Base-by-base conservation (phyloP, 2,797 vertebrate genomes). In the Ctenochaetus hawaiiensis region DNA sequence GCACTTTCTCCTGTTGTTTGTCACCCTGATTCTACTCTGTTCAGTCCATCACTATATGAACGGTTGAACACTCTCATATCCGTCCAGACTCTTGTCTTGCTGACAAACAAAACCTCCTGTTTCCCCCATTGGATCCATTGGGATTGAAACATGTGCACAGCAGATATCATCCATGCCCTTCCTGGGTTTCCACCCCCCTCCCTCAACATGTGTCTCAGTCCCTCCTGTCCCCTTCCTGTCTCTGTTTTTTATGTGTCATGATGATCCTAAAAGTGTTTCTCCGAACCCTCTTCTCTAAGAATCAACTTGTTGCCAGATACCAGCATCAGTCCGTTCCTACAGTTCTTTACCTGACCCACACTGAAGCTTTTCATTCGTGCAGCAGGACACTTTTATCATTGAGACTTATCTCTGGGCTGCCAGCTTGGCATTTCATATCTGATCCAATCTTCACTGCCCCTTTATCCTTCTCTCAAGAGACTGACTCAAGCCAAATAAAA, bases 21-120 rank as follows among this genome's bases (percentile, higher is more conserved):
- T 47, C 70, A 43, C 43, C 70, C 17, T 54, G 59, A 39, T 58
- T 66, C 71, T 81, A n/a, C 74, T 70, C 34, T 56, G 68, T 67
- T 87, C 63, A 70, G 74, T 75, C 68, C 67, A 61, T 67, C 71
- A 34, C 45, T 54, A 66, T 65, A 66, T 57, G 54, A 73, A 74
- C 69, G 12, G 65, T 72, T 18, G 71, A 75, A 77, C 41, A 53
- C 77, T 63, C 80, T 86, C 22, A 30, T 87, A 91, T 93, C 94
- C 93, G 94, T 94, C 94, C 92, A 91, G 77, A 82, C 72, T 71
- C 80, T 82, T 51, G 67, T 85, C 67, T 68, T n/a, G 56, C 69
- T 14, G 5, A 78, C 83, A 69, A 64, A 67, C 20, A 47, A 77
- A 65, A 59, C 70, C 69, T 51, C 53, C 67, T 30, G 12, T 22